Evolutionary conservation across 2,113 vertebrate genomes (phyloP), one percentile per base, ranked within the genome.

Genomic region (Rhynchomys soricoides): DNA sequence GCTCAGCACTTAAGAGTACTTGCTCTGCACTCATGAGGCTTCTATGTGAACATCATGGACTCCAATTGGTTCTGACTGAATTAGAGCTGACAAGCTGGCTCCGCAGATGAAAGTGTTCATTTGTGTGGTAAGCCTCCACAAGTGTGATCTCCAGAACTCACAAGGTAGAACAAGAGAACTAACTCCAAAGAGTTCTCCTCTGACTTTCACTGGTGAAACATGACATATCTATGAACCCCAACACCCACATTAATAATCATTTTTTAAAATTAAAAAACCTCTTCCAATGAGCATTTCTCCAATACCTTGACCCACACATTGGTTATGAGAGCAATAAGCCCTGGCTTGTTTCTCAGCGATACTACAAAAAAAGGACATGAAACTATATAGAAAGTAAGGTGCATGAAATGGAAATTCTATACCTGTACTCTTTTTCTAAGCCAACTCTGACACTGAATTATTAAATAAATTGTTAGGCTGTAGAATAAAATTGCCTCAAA

Each of bases 391-490:
- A 85, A 77, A 88, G 40, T 68, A 0, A 93, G 6, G 59, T 90
- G 6, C 21, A 68, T 37, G 52, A 86, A 81, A n/a, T 95, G n/a
- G 79, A 94, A 64, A 85, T 90, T 29, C 52, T 29, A 52, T 4
- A 73, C 16, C 29, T 91, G 52, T 86, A 92, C 29, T 77, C 43
- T 92, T 89, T 48, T 52, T 95, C 71, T 82, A 34, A 93, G 90
- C 52, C 55, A 81, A 92, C 5, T 66, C 50, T 85, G 73, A 85
- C 87, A 81, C 7, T 50, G 40, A 81, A 96, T 85, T 89, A 78
- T 74, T 97, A 91, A 92, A 93, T 92, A 93, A 87, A 90, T 52
- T 77, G 52, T 73, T 64, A 40, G 55, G 34, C 74, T 87, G 64
- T 77, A 75, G 5, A 88, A 90, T 45, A 89, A 94, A 74, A 37